Percentiles rank a stretch among this genome's conserved stretches.
Evolutionary conservation across 2,113 vertebrate species (phyloP).

Genomic region (rat (Rattus norvegicus)): DNA sequence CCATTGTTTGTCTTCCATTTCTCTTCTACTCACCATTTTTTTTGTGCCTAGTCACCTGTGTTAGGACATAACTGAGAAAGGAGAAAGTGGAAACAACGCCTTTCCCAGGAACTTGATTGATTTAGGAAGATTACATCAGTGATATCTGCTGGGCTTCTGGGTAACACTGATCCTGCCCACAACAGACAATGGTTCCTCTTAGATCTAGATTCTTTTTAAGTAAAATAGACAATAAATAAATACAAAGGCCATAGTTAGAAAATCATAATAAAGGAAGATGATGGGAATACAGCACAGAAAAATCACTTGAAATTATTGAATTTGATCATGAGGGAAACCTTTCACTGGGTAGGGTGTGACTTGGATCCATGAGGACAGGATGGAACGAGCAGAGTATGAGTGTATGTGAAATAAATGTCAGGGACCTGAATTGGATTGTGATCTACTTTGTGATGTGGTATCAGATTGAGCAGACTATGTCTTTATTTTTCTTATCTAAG

Average conservation of each 20-base stretch:
- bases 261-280: not conserved
- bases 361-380: not conserved
- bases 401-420: not conserved
- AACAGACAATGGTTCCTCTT: not conserved
- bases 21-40: accelerated
- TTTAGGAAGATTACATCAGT: not conserved
- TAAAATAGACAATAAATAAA: not conserved
- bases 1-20: accelerated
- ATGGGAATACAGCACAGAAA: not conserved
- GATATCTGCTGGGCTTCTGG: not conserved
- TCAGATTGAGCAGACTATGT: not conserved
- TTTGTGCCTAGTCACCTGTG: not conserved
- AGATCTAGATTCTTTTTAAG: not conserved
- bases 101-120: not conserved
- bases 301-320: not conserved
- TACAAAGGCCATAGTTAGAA: not conserved
- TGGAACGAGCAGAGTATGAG: not conserved
- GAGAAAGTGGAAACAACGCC: not conserved
- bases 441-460: too few species aligned
- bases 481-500: not conserved
- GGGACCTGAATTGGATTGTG: not conserved
- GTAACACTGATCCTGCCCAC: not conserved
- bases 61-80: not conserved
- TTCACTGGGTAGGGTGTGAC: not conserved
- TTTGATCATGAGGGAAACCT: not conserved